Conservation (phyloP, 2,797 vertebrate genomes). For the Scolopax bukidnonensis region DNA sequence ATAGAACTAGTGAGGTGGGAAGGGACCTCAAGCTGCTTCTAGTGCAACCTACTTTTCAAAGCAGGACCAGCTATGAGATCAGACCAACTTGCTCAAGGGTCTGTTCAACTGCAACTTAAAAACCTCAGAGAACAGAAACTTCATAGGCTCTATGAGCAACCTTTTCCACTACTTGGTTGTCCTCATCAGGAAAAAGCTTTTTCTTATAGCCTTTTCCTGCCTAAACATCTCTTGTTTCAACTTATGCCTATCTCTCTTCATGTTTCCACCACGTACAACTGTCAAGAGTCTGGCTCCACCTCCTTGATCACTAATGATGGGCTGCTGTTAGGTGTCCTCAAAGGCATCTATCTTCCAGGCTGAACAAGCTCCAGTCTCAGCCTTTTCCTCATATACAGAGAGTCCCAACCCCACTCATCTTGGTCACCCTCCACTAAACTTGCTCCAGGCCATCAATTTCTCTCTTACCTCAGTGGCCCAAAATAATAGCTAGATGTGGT, state of each 20-base stretch:
- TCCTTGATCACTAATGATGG: background rate
- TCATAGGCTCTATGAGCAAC: background rate
- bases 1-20: background rate
- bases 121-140: background rate
- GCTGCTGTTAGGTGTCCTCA: background rate
- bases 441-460: background rate
- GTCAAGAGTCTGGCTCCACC: background rate
- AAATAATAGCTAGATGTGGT: background rate
- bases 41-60: background rate
- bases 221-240: background rate
- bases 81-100: background rate
- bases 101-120: background rate
- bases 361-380: background rate
- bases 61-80: background rate
- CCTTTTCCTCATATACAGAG: background rate
- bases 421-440: background rate
- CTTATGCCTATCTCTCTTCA: background rate
- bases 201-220: background rate
- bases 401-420: background rate
- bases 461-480: background rate
- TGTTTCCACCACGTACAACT: background rate
- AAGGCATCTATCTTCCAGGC: background rate
- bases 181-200: background rate
- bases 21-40: background rate
- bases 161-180: background rate